Evolutionary conservation across 2,797 vertebrate genomes (phyloP).

Genomic region (Dendrocincla tyrannina): DNA sequence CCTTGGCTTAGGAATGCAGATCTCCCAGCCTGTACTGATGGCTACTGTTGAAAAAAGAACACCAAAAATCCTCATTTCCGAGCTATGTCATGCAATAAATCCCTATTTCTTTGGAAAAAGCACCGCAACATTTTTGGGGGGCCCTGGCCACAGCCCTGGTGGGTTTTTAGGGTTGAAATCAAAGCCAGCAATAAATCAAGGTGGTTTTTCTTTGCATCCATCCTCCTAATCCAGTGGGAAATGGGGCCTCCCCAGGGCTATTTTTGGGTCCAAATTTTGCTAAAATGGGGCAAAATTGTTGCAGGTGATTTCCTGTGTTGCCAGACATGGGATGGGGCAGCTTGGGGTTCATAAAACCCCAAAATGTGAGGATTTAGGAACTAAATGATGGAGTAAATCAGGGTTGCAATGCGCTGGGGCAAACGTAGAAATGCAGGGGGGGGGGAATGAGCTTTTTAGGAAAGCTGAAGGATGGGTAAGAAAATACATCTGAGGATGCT

Average conservation of each 20-base stretch:
- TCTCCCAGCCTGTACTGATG: background rate
- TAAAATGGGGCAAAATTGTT: background rate
- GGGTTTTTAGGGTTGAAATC: background rate
- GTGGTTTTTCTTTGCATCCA: background rate
- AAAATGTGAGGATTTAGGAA: background rate
- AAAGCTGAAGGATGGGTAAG: background rate
- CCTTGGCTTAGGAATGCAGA: background rate
- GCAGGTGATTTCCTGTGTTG: background rate
- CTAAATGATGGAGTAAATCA: background rate
- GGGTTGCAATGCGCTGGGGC: rapidly evolving
- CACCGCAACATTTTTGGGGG: background rate
- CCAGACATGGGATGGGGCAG: rapidly evolving
- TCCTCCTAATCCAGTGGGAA: background rate
- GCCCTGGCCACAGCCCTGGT: rapidly evolving
- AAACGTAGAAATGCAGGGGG: background rate
- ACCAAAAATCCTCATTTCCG: background rate
- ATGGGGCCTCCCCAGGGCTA: background rate
- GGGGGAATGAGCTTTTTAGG: background rate
- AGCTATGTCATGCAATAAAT: background rate
- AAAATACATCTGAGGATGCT: background rate
- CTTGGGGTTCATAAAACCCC: background rate
- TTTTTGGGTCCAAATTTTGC: background rate
- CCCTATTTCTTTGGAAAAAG: background rate
- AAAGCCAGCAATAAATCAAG: background rate
- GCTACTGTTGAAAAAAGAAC: background rate